Conservation (phyloP, 1,140 invertebrate species). For the Pinna nobilis region DNA sequence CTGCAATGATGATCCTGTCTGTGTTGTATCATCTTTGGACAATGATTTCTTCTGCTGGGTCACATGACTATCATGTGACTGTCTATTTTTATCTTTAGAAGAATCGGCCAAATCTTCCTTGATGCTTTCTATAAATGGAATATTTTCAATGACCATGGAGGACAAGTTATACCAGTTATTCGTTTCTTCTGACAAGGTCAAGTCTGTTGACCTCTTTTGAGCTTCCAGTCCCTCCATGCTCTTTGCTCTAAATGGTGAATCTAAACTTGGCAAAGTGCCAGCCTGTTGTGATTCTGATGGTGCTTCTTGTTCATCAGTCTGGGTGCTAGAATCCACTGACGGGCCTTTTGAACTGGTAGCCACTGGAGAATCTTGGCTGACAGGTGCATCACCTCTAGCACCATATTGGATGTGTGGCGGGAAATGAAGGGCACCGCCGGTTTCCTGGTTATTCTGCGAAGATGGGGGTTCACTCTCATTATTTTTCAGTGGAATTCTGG, state of each 20-base stretch:
- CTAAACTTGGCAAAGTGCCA: slow-evolving; percentile 33
- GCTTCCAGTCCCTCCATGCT: slow-evolving; percentile 33
- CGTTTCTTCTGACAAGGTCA: slow-evolving; percentile 44
- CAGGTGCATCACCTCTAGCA: slow-evolving; percentile 1
- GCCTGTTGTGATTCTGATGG: slow-evolving; percentile 15
- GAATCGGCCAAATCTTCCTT: slow-evolving; percentile 34
- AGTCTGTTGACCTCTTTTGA: slow-evolving; percentile 16
- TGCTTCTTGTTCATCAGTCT: slow-evolving; percentile 13
- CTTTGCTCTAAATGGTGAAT: slow-evolving; percentile 47
- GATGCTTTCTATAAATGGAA: slow-evolving; percentile 47
- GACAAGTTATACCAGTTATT: slow-evolving; percentile 55
- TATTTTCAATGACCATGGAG: slow-evolving; percentile 56
- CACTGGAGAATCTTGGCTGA: background rate
- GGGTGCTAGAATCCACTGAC: slow-evolving; percentile 17
- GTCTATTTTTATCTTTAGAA: background rate
- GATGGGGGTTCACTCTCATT: too few relatives aligned
- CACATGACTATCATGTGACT: too few relatives aligned
- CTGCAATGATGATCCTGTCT: slow-evolving; percentile 53
- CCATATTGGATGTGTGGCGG: too few relatives aligned
- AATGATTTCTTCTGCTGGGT: background rate
- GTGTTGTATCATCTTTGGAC: slow-evolving; percentile 42
- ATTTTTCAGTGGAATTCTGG: slow-evolving; percentile 8
- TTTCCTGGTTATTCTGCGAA: background rate
- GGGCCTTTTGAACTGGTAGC: slow-evolving; percentile 30
- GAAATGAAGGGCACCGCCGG: too few relatives aligned